phyloP scores from a whole-genome alignment of 2,797 vertebrate genomes.

The Molossus alvarezi region DNA sequence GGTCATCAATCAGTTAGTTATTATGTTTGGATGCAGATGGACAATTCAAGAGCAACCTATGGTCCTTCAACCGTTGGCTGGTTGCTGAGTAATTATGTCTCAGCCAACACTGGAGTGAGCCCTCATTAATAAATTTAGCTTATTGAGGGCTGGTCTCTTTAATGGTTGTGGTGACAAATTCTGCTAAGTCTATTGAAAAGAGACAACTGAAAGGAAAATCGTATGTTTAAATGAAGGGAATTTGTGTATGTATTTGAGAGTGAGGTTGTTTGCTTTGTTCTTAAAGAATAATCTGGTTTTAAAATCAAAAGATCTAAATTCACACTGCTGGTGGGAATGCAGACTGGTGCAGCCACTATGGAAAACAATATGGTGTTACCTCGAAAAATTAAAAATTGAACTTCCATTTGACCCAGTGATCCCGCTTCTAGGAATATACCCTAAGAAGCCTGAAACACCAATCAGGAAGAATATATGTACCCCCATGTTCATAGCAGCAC shows the following conservation, averaged over 20 bases:
- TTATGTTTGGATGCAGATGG: constrained; percentile 67
- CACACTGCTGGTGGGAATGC: background rate
- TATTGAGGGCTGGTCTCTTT: constrained; percentile 4
- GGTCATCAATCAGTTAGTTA: constrained; percentile 53
- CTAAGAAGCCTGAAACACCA: too few relatives aligned
- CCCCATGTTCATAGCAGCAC: too few relatives aligned
- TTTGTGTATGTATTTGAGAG: accelerated
- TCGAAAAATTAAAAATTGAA: too few relatives aligned
- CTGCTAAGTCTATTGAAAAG: constrained; percentile 16
- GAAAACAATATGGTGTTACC: too few relatives aligned
- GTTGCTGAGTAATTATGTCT: constrained; percentile 61
- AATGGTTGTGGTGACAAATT: constrained; percentile 51
- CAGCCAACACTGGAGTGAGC: constrained; percentile 4
- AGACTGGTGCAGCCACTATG: too few relatives aligned
- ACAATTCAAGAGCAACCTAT: constrained; percentile 6
- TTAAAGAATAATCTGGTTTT: constrained; percentile 27
- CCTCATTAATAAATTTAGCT: background rate
- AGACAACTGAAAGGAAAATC: background rate
- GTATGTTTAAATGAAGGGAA: background rate
- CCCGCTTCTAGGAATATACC: too few relatives aligned
- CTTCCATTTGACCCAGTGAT: too few relatives aligned
- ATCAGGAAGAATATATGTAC: too few relatives aligned
- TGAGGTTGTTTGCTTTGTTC: background rate
- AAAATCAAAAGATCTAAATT: constrained; percentile 9
- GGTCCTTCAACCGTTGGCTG: constrained; percentile 20